A percentile compares a stretch with the other conserved stretches of the same genome.
These are phyloP conservation scores for Nibea coibor DNA, from an alignment of 2,113 vertebrate genomes.

Conservation along the genomic window DNA sequence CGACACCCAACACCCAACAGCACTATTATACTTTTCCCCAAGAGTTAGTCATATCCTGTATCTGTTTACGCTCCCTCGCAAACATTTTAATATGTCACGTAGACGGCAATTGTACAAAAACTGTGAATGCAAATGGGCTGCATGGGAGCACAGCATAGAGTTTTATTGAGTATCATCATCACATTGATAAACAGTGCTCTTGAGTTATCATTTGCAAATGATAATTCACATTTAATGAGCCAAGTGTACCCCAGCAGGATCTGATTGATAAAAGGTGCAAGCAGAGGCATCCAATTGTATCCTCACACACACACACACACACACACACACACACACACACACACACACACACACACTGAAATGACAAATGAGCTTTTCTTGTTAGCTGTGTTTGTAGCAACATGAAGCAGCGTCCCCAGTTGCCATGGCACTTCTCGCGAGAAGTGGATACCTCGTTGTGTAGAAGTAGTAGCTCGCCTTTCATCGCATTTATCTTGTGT, in stretches of 20 bases:
- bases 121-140: not conserved
- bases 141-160: not conserved
- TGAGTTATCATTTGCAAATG: not conserved
- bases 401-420: not conserved
- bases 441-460: slow-evolving; percentile 8
- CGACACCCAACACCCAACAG: not conserved
- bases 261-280: not conserved
- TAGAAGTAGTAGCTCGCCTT: not conserved
- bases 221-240: slow-evolving; percentile 3
- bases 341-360: too few species aligned
- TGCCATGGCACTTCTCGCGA: slow-evolving; percentile 61
- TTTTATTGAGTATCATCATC: not conserved
- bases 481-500: not conserved
- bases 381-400: not conserved
- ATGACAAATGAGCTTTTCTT: not conserved
- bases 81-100: not conserved
- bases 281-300: too few species aligned
- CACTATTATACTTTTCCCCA: not conserved
- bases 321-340: too few species aligned
- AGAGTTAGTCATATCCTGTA: not conserved
- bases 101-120: not conserved
- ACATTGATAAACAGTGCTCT: not conserved
- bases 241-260: not conserved
- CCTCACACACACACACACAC: too few species aligned
- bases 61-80: not conserved